These are phyloP conservation scores for Trichopoda pennipes DNA, from an alignment of 2,888 invertebrate species.

Conservation along the genomic window DNA sequence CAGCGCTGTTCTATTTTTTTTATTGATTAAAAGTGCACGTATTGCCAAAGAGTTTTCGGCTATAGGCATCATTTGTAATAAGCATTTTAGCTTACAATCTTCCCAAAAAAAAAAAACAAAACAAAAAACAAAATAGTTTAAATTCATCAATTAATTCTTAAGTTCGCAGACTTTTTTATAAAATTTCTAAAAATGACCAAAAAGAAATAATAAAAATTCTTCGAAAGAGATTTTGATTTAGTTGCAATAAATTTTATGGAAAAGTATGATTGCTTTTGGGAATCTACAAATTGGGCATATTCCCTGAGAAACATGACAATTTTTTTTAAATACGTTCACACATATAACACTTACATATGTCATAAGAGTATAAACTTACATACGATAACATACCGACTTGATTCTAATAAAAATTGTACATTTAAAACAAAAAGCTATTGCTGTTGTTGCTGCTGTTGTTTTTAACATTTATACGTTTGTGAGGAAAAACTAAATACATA, in stretches of 20 bases:
- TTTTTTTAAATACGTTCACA: slow-evolving; percentile 55
- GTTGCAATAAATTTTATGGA: background rate
- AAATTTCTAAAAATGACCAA: no score
- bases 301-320: slow-evolving; percentile 46
- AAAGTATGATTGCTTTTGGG: background rate
- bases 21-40: no score
- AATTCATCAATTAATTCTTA: no score
- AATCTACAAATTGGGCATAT: slow-evolving; percentile 30
- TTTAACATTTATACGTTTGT: background rate
- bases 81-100: no score
- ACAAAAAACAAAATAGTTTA: no score
- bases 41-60: no score
- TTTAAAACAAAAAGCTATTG: slow-evolving; percentile 49
- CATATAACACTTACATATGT: slow-evolving; percentile 55
- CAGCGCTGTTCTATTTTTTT: no score
- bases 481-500: background rate
- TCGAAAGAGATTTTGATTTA: no score
- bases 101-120: no score
- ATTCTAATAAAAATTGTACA: slow-evolving; percentile 64
- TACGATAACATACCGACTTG: slow-evolving; percentile 35
- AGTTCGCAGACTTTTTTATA: no score
- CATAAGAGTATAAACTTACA: slow-evolving; percentile 30
- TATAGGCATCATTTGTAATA: no score
- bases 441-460: slow-evolving; percentile 14
- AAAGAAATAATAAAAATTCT: no score